These are phyloP conservation scores for Leptinotarsa haldemani DNA, from an alignment of 2,888 invertebrate species.

Conservation along the genomic window DNA sequence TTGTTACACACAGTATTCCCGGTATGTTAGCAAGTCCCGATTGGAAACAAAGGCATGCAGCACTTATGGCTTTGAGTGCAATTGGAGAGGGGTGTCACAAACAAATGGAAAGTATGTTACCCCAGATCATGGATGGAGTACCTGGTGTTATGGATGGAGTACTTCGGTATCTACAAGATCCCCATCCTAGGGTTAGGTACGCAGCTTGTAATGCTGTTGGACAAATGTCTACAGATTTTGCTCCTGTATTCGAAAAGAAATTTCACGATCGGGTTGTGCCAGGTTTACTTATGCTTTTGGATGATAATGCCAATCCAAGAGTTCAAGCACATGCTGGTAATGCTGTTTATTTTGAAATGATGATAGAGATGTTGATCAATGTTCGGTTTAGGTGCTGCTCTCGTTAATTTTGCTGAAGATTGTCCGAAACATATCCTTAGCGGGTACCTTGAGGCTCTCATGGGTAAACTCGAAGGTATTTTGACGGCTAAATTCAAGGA, in stretches of 20 bases:
- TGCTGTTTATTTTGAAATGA: neutral
- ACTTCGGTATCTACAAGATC: slow-evolving; percentile 62
- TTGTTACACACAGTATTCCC: slow-evolving; percentile 85
- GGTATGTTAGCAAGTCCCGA: slow-evolving; percentile 85
- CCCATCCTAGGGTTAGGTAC: slow-evolving; percentile 93
- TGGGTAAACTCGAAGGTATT: slow-evolving; percentile 90
- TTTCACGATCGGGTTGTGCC: slow-evolving; percentile 97
- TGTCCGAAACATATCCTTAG: slow-evolving; percentile 95
- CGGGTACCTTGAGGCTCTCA: slow-evolving; percentile 90
- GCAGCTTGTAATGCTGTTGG: slow-evolving; percentile 99
- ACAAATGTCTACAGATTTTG: slow-evolving; percentile 99
- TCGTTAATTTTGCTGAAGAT: slow-evolving; percentile 99
- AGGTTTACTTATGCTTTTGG: slow-evolving; percentile 87
- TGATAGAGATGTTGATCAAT: neutral
- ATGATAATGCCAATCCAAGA: slow-evolving; percentile 91
- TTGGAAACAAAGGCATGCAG: slow-evolving; percentile 95
- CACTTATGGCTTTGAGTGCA: slow-evolving; percentile 97
- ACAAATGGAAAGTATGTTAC: slow-evolving; percentile 96
- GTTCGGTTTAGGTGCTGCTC: slow-evolving; percentile 79
- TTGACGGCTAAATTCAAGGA: slow-evolving; percentile 94
- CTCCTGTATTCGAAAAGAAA: slow-evolving; percentile 96
- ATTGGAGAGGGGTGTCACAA: slow-evolving; percentile 99
- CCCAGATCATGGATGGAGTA: slow-evolving; percentile 91
- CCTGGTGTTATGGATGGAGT: slow-evolving; percentile 64
- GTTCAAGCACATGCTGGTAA: slow-evolving; percentile 86